Conservation (phyloP, 2,888 invertebrate species). For the Buathra laborator region DNA sequence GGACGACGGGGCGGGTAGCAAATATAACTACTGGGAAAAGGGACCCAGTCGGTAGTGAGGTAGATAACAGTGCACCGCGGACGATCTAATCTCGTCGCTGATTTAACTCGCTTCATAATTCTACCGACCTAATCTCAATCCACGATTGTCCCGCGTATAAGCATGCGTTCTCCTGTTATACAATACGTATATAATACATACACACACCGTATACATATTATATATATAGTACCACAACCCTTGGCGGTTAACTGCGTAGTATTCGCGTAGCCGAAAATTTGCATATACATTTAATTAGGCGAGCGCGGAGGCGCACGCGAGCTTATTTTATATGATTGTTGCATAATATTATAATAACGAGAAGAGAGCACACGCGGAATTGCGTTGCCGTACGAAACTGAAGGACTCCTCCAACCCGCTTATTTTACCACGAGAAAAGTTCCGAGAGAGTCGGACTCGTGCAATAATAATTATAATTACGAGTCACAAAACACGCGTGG, state of each 20-base stretch:
- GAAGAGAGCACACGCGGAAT: not conserved
- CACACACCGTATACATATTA: slow-evolving; percentile 10
- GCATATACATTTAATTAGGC: slow-evolving; percentile 82
- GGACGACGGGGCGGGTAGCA: slow-evolving; percentile 72
- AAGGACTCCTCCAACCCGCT: not conserved
- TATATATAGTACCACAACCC: slow-evolving; percentile 60
- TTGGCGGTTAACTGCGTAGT: slow-evolving; percentile 67
- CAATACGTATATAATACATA: not conserved
- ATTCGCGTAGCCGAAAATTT: slow-evolving; percentile 68
- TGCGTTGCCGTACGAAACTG: not conserved
- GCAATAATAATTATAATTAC: slow-evolving; percentile 18
- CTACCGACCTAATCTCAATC: slow-evolving; percentile 84
- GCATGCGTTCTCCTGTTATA: slow-evolving; percentile 75
- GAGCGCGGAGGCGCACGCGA: slow-evolving; percentile 63
- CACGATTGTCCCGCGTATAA: slow-evolving; percentile 77
- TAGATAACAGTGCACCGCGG: slow-evolving; percentile 81
- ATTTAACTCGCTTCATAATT: slow-evolving; percentile 85
- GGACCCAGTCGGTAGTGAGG: slow-evolving; percentile 69
- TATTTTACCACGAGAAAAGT: not conserved
- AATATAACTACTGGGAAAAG: slow-evolving; percentile 79
- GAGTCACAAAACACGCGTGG: not conserved
- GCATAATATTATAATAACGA: slow-evolving; percentile 61
- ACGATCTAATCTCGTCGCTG: slow-evolving; percentile 83
- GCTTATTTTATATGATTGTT: slow-evolving; percentile 62
- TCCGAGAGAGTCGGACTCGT: not conserved